Evolutionary conservation across 1,140 invertebrate genomes (phyloP), one percentile per base, ranked within the genome.

Genomic region (Drosophila sp.): DNA sequence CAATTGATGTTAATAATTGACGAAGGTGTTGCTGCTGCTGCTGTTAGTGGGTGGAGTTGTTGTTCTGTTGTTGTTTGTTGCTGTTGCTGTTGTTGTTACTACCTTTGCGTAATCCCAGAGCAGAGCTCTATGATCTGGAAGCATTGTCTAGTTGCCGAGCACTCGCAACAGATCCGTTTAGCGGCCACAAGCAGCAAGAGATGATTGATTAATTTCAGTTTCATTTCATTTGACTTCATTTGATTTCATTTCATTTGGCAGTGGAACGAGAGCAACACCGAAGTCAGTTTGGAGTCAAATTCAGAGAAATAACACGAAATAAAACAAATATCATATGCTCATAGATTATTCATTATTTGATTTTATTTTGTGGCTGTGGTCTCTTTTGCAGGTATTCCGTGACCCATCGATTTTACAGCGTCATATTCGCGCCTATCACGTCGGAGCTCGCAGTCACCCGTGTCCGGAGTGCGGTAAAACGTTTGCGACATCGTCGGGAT

Each of bases 381-480:
- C 45, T 63, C 9, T 50, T 82, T 93, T 94, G 92, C 94, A 96
- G 95, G 95, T 96, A 80, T 99, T 98, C 94, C 97, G 97, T 72
- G 98, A 99, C 94, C 97, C 97, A 76, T 97, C 96, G 92, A 98
- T 98, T 93, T 94, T 99, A 63, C 98, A 99, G 93, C 95, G 97
- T 71, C 98, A 99, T 94, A 99, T 99, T 91, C 94, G 98, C 80
- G 96, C 96, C 40, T 96, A 97, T 91, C 98, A 99, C 95, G 96
- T 96, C 14, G 97, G 97, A 11, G 97, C 97, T 4, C 94, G 97
- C 80, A 96, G 96, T 83, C 98, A 99, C 94, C 97, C 98, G 58
- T 99, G 98, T 92, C 95, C 96, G 50, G 98, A 99, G 93, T 99
- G 98, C 93, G 98, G 98, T 59, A 99, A 99, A 93, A 99, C 98